Evolutionary conservation across 2,797 vertebrate genomes (phyloP), one percentile per base, ranked within the genome.

Genomic region (Tapirus indicus): DNA sequence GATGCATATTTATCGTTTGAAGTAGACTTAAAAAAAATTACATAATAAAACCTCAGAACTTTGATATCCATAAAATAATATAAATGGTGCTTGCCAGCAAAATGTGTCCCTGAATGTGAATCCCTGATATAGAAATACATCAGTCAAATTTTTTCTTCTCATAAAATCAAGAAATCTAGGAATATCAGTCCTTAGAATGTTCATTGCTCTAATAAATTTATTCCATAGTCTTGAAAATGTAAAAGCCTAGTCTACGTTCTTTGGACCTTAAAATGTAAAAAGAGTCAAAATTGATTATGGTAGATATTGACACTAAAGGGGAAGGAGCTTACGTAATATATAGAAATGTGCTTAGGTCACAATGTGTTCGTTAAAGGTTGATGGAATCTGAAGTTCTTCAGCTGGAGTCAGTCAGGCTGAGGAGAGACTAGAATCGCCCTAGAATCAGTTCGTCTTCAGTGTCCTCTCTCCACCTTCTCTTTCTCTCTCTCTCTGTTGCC

Each of bases 221-320:
- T 92, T 68, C 88, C 6, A 32, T 71, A 62, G 17, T 93, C 95
- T 8, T 41, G 64, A 77, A 88, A 71, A 20, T 41, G 38, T 35
- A 72, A 90, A 47, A 87, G 16, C 7, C 54, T 92, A 71, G 71
- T 79, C 64, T 92, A 20, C 35, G 35, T 60, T 88, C 32, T 95
- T 77, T 87, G 38, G 32, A 35, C 8, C 68, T 92, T 72, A 90
- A 80, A 62, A 32, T 92, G 5, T 84, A 60, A 92, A 75, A 94
- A 84, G 56, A 56, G n/a, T 9, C 4, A 56, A 90, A 93, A 94
- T 92, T 79, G 66, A 90, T 90, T 44, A 52, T 74, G 58, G 62
- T 94, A 83, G 62, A 52, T 72, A 69, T 83, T 79, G 72, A 82
- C 60, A 69, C 20, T n/a, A 44, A 83, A 32, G 1, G 20, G 32